These are phyloP conservation scores for Calliopum simillimum DNA, from an alignment of 2,888 invertebrate genomes.

Conservation along the genomic window DNA sequence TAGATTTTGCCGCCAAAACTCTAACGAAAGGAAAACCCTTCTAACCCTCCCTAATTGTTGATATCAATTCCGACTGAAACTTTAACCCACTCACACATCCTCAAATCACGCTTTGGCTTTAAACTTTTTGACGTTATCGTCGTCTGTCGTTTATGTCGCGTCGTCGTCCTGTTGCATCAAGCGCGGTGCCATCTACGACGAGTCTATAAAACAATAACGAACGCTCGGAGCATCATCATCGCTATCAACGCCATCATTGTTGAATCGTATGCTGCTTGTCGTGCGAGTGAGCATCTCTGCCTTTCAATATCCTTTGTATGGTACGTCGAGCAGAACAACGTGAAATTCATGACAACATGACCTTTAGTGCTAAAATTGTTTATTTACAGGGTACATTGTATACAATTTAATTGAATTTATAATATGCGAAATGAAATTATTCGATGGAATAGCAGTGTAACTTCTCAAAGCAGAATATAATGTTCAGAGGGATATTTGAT, in stretches of 20 bases:
- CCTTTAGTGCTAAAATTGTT: constrained; percentile 33
- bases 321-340: neutral
- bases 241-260: neutral
- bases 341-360: constrained; percentile 41
- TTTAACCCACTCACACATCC: neutral
- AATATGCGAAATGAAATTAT: neutral
- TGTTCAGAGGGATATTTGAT: no score
- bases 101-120: constrained; percentile 2
- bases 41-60: neutral
- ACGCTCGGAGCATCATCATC: constrained; percentile 13
- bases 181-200: constrained; percentile 5
- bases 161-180: constrained; percentile 22
- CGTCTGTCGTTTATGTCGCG: neutral
- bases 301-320: neutral
- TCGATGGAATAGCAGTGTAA: no score
- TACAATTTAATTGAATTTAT: no score
- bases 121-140: constrained; percentile 9
- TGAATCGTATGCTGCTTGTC: neutral
- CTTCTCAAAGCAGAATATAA: no score
- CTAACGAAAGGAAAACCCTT: neutral
- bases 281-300: neutral
- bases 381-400: constrained; percentile 15
- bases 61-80: neutral
- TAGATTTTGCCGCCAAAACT: constrained; percentile 27
- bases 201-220: constrained; percentile 41